Evolutionary conservation across 2,888 invertebrate genomes (phyloP), one percentile per base, ranked within the genome.

Genomic region (Geotrupes spiniger): DNA sequence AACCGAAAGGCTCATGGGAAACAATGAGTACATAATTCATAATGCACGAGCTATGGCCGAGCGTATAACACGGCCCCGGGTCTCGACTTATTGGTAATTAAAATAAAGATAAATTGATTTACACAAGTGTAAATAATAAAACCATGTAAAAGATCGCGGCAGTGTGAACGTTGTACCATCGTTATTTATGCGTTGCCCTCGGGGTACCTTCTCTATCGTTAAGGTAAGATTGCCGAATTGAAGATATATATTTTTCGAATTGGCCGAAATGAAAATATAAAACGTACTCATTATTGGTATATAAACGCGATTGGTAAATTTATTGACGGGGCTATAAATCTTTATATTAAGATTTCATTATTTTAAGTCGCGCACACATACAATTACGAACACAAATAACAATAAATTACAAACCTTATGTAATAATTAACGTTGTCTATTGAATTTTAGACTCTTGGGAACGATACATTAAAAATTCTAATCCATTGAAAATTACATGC

Each of bases 71-170:
- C 21, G 28, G 41, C 52, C 46, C 16, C 44, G 15, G 49, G 52
- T 12, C 25, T 33, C 31, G 47, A 51, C 37, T 48, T 55, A 57
- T 53, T 55, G 54, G 54, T 58, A 58, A 58, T 58, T 58, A 58
- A 56, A 58, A 54, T 41, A 47, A 53, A 51, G 53, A 54, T 58
- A 52, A 57, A 58, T 58, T 58, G 58, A 58, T 55, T 58, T 57
- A 54, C 52, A 42, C 49, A 52, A 46, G 51, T 47, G 52, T 49
- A 54, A 53, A 53, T 46, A 52, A 41, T 46, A 42, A 36, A 49
- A 50, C 41, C 51, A 51, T 48, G 52, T 53, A 51, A 50, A 51
- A 46, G 46, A 47, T 29, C 43, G 31, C 27, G 48, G 15, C 48
- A 38, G 48, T 31, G 48, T 43, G 43, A 42, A 49, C 38, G 42